Percentiles rank a stretch among this genome's conserved stretches.
phyloP scores from a whole-genome alignment of 2,888 invertebrate species.

The Drosophila leonis region DNA sequence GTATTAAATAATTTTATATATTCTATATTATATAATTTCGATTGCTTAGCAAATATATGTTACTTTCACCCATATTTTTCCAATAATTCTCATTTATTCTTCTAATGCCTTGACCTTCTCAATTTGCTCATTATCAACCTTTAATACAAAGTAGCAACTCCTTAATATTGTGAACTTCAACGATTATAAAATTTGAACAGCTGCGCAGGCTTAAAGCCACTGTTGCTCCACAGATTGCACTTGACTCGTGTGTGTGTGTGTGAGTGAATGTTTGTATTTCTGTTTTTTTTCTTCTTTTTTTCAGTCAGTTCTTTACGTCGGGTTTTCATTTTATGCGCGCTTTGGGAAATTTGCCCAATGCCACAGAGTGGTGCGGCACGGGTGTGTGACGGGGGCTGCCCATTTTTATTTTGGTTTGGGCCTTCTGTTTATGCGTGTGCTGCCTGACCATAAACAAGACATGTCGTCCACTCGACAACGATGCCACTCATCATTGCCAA shows the following conservation, averaged over 20 bases:
- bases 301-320: constrained; percentile 29
- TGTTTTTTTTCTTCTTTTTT: background rate
- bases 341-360: constrained; percentile 75
- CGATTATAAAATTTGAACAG: constrained; percentile 30
- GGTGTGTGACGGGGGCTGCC: background rate
- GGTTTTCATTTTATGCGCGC: constrained; percentile 73
- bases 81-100: background rate
- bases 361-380: constrained; percentile 53
- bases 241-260: constrained; percentile 14
- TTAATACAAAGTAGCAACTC: background rate
- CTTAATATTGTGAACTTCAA: background rate
- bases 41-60: too few relatives aligned
- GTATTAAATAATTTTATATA: too few relatives aligned
- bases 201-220: constrained; percentile 40
- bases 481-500: constrained; percentile 58
- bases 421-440: constrained; percentile 37
- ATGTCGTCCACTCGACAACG: constrained; percentile 65
- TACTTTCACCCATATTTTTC: too few relatives aligned
- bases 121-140: background rate
- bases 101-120: background rate
- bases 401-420: background rate
- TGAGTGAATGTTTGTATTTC: background rate
- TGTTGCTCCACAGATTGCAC: constrained; percentile 42
- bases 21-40: too few relatives aligned
- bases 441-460: constrained; percentile 72